Base-by-base conservation (phyloP, 1,140 invertebrate species). In the Drosophila tani region DNA sequence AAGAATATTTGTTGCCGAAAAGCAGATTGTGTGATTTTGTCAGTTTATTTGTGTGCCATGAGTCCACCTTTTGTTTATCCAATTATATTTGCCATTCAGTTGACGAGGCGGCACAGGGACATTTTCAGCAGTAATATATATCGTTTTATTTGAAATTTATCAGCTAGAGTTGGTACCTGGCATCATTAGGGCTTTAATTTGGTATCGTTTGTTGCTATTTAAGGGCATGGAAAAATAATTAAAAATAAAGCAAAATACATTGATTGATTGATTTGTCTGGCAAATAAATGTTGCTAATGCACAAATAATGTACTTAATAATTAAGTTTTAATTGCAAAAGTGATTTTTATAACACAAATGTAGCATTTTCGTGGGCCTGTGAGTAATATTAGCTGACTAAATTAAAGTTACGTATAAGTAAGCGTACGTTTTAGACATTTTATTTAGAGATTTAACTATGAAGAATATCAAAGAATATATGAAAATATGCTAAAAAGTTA, bases 21-120 rank as follows among this genome's bases (percentile, higher is more conserved):
- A 56, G 53, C 53, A 56, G 35, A 56, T 56, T 56, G 53, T 56
- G 35, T 24, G 53, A 56, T 56, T 56, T 56, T 56, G 53, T 21
- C 53, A 24, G 53, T 40, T 56, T 56, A 56, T 56, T 56, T 56
- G 53, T 32, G 8, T 35, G 32, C 32, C 32, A 11, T n/a, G 4
- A 55, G 35, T 15, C 53, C 35, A 40, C 53, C 53, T 56, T 56
- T 40, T 56, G 35, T 55, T 38, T 55, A 55, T 55, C 32, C 51
- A 55, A 55, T 55, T 55, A 55, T 55, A 55, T 55, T 55, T 32
- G 32, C 32, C 50, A 35, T 51, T 51, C 15, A 29, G 27, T 27
- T 32, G 50, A 53, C 17, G n/a, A 19, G 17, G 19, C 35, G 27
- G 29, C 50, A n/a, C n/a, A 24, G 21, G 21, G 21, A 53, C 14